These are phyloP conservation scores for Heliconius cydno DNA, from an alignment of 2,888 invertebrate genomes.

Conservation along the genomic window DNA sequence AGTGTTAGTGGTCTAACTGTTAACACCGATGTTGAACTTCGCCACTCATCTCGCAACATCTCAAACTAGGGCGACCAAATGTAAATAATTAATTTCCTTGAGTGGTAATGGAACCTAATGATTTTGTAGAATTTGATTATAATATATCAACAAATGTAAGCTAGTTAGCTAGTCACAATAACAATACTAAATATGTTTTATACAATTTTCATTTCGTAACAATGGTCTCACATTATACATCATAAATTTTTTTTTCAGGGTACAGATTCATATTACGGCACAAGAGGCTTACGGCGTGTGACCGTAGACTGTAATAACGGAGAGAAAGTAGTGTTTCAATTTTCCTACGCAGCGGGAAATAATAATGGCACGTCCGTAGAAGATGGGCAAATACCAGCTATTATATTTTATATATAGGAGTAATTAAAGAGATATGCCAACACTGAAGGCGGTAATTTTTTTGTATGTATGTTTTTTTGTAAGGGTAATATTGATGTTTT, in stretches of 20 bases:
- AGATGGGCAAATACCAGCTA: conserved; percentile 94
- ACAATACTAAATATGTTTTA: not conserved
- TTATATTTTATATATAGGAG: conserved; percentile 89
- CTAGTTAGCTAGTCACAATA: too few species aligned
- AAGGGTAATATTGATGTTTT: not conserved
- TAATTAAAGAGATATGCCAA: conserved; percentile 8
- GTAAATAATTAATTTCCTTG: too few species aligned
- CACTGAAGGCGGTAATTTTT: not conserved
- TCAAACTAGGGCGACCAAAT: too few species aligned
- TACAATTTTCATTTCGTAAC: not conserved
- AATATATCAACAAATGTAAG: too few species aligned
- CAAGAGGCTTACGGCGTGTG: conserved; percentile 90
- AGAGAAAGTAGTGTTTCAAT: conserved; percentile 91
- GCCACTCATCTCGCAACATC: too few species aligned
- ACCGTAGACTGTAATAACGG: conserved; percentile 89
- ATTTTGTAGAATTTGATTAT: too few species aligned
- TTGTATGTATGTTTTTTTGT: not conserved
- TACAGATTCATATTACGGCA: conserved; percentile 94
- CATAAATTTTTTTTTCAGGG: conserved; percentile 83
- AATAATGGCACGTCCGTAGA: conserved; percentile 94
- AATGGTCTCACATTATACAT: not conserved
- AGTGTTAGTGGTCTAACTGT: not conserved
- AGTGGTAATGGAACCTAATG: too few species aligned
- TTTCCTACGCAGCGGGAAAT: conserved; percentile 92
- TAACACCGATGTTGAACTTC: not conserved